phyloP scores from a whole-genome alignment of 2,888 invertebrate genomes.

The Romanomermis culicivorax region DNA sequence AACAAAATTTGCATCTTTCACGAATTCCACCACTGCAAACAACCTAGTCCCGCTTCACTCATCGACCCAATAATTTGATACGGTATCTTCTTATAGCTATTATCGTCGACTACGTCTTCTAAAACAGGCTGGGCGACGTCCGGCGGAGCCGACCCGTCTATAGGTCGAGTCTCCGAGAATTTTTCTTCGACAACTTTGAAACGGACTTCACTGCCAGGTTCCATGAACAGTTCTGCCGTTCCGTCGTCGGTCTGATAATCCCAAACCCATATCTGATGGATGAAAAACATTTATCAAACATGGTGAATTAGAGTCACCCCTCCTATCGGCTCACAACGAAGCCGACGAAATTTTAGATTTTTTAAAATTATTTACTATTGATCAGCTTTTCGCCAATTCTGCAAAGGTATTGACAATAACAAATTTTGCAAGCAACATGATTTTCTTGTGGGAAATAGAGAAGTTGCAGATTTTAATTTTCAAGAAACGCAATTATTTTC shows the following conservation, averaged over 20 bases:
- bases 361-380: no score
- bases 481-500: no score
- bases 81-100: neutral
- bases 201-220: conserved; percentile 12
- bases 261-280: conserved; percentile 18
- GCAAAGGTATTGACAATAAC: no score
- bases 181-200: conserved; percentile 11
- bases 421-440: no score
- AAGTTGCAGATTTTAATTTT: no score
- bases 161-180: conserved; percentile 10
- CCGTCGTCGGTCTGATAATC: conserved; percentile 12
- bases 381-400: no score
- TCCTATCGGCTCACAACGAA: no score
- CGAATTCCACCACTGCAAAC: conserved; percentile 6
- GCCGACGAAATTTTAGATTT: no score
- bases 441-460: no score
- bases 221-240: conserved; percentile 16
- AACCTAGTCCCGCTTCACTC: conserved; percentile 8
- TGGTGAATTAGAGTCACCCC: no score
- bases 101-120: neutral
- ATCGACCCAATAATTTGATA: conserved; percentile 1
- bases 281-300: conserved; percentile 1
- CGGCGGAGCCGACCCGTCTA: neutral
- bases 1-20: no score
- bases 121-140: neutral